Percentiles rank a stretch among this genome's conserved stretches.
phyloP scores from a whole-genome alignment of 1,140 invertebrate species.

The Drosophila tsacasi region DNA sequence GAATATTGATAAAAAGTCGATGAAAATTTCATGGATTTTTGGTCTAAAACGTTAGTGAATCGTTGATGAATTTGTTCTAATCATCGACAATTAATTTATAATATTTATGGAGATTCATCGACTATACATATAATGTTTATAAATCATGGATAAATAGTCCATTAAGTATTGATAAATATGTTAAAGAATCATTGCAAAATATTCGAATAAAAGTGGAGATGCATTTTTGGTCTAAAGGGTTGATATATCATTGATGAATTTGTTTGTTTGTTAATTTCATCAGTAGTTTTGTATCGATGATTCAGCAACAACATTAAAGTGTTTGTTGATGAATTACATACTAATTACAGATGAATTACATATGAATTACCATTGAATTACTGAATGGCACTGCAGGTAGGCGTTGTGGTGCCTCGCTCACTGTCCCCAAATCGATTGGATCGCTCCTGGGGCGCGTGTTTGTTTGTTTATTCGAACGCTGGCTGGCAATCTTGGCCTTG shows the following conservation, averaged over 20 bases:
- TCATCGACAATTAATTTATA: too few relatives aligned
- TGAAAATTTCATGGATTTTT: neutral
- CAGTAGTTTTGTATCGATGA: neutral
- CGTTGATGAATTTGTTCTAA: too few relatives aligned
- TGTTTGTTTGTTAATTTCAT: too few relatives aligned
- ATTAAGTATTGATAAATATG: too few relatives aligned
- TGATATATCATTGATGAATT: neutral
- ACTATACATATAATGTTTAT: too few relatives aligned
- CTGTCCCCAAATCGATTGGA: neutral
- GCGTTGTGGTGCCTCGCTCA: neutral
- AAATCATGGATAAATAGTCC: too few relatives aligned
- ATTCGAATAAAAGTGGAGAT: too few relatives aligned
- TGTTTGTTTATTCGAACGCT: slow-evolving; percentile 36
- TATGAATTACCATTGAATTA: neutral
- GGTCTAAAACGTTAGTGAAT: neutral
- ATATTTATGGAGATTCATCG: too few relatives aligned
- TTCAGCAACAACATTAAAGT: neutral
- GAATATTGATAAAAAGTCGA: neutral
- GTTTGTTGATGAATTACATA: too few relatives aligned
- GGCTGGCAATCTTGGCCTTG: slow-evolving; percentile 68
- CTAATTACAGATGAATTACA: neutral
- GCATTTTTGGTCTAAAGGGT: neutral
- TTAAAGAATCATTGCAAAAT: too few relatives aligned
- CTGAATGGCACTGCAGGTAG: neutral
- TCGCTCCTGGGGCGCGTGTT: slow-evolving; percentile 32